Base-by-base conservation (phyloP, 2,888 invertebrate genomes). In the Drosophila cyrtoloma region DNA sequence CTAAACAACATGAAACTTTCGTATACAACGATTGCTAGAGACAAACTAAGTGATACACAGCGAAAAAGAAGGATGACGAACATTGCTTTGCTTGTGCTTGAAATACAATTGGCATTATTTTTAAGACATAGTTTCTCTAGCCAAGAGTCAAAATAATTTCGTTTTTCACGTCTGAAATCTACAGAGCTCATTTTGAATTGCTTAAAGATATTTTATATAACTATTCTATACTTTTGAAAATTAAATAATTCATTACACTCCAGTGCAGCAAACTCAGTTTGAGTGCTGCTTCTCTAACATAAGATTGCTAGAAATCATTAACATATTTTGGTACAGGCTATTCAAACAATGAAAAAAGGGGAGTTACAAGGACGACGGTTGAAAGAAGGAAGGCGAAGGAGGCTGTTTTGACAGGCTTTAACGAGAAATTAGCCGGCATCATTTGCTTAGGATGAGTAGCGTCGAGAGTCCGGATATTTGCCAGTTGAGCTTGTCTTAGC, bases 1-100 rank as follows among this genome's bases (percentile, higher is more conserved):
- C 77, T 71, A 75, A 77, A 75, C 77, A 71, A 73, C 61, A 52
- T 44, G n/a, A 65, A 81, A 78, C 68, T 75, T 80, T 44, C n/a
- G 5, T 7, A 37, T 35, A 35, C 66, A 35, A 57, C 32, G 22
- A 69, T 56, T 64, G 47, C 22, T 16, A 52, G 26, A 58, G 33
- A 53, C 39, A 58, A 51, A 64, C 50, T 4, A 42, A 33, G 19
- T 68, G 28, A 14, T n/a, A 32, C 39, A 42, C 42, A 28, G 22
- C 6, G 12, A 51, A 22, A 26, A 26, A 32, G n/a, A 12, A 37
- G 26, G 30, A 57, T 30, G 51, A 42, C 42, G 22, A 56, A n/a
- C n/a, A n/a, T 14, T 28, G 26, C 5, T 19, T 3, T 16, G 9
- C 22, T 26, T 47, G 47, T 14, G 22, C 22, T 47, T 16, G 7